Evolutionary conservation across 1,140 invertebrate species (phyloP).

Genomic region (Hormaphis cornu): DNA sequence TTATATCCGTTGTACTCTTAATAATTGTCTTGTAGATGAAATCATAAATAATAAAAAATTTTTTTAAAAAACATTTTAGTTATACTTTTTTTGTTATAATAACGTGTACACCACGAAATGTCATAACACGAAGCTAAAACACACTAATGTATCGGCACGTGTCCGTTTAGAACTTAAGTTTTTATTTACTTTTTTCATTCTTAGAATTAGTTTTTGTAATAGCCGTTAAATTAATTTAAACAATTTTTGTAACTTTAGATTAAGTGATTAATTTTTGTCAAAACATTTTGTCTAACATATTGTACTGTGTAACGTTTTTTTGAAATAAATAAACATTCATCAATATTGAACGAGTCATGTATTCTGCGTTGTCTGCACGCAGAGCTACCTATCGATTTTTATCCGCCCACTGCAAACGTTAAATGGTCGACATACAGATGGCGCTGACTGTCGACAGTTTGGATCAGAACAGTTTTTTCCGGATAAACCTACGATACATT

Average conservation of each 20-base stretch:
- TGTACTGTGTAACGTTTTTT: neutral
- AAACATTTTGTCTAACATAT: neutral
- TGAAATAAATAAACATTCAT: neutral
- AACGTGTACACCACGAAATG: too few species aligned
- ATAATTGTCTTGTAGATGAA: too few species aligned
- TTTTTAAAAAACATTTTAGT: too few species aligned
- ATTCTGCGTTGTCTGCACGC: neutral
- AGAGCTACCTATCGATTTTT: conserved; percentile 17
- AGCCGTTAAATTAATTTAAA: neutral
- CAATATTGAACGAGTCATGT: neutral
- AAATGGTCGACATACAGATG: neutral
- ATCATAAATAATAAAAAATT: too few species aligned
- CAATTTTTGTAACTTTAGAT: neutral
- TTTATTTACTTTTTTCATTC: neutral
- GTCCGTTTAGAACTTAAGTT: too few species aligned
- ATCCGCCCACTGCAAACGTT: neutral
- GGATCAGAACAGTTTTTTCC: too few species aligned
- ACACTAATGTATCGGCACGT: too few species aligned
- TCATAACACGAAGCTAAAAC: too few species aligned
- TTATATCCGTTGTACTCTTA: too few species aligned
- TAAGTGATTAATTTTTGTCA: neutral
- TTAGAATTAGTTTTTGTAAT: neutral
- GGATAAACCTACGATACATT: too few species aligned
- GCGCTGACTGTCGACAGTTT: neutral
- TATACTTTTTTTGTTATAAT: neutral